Base-by-base conservation (phyloP, 2,888 invertebrate species). In the Bombylius major region DNA sequence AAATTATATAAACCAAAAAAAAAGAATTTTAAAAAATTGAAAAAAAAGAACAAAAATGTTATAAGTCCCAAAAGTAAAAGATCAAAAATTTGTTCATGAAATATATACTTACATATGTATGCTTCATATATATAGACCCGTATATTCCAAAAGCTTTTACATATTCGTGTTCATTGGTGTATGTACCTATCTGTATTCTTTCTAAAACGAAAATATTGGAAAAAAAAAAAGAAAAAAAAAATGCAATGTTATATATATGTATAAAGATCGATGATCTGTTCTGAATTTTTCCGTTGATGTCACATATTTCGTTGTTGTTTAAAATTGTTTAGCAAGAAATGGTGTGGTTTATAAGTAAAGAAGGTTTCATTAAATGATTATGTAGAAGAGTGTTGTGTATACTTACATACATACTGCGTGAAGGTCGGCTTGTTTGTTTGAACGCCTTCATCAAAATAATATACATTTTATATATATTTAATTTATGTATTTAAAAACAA, bases 181-280 rank as follows among this genome's bases (percentile, higher is more conserved):
- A 23, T n/a, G n/a, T n/a, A n/a, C n/a, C n/a, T n/a, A n/a, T 23
- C 23, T 23, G 23, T 23, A 23, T 23, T 23, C 23, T 23, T 23
- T 23, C 23, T 23, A 23, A 23, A 23, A 23, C 23, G 23, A 23
- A 23, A 23, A 23, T 23, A 23, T 23, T 23, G 23, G 23, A 23
- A 23, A 23, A 23, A 23, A 23, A 23, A 23, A 23, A 23, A 23
- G 3, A 23, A 23, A 23, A 23, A 23, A 3, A 23, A 23, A 23
- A 23, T 23, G 23, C 23, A 23, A 23, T 23, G 23, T 23, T 42
- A 5, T 11, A 11, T 8, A 39, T 39, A 11, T 42, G 39, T 11
- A 48, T 31, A 39, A 53, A 48, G 47, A 53, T 53, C 53, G 48
- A 48, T 53, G 53, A 53, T 53, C 53, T 53, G 53, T 47, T 53